phyloP scores from a whole-genome alignment of 1,140 invertebrate species.

The Euwallacea fornicatus region DNA sequence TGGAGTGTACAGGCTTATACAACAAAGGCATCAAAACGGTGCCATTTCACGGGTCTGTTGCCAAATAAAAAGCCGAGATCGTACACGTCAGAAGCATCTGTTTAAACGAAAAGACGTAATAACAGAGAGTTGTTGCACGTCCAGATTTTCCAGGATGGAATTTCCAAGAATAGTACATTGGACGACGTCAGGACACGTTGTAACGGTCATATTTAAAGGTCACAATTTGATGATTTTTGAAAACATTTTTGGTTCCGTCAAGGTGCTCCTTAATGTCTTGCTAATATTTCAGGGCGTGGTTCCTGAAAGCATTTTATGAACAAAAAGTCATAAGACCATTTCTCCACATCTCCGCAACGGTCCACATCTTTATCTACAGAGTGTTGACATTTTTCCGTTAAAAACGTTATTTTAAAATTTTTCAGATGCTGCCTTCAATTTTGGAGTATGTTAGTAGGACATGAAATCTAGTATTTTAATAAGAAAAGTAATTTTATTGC shows the following conservation, averaged over 20 bases:
- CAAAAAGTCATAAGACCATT: no score
- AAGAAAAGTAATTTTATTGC: no score
- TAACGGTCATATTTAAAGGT: background rate
- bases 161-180: background rate
- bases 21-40: constrained; percentile 34
- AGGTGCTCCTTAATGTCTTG: background rate
- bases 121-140: constrained; percentile 16
- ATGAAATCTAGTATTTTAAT: no score
- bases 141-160: background rate
- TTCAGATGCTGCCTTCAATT: no score
- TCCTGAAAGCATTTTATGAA: no score
- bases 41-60: constrained; percentile 33
- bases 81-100: constrained; percentile 41
- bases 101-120: constrained; percentile 26
- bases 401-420: no score
- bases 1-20: background rate
- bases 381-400: no score
- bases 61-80: constrained; percentile 39
- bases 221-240: background rate
- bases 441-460: no score
- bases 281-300: no score
- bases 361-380: no score
- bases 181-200: background rate
- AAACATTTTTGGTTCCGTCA: background rate
- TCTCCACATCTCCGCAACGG: no score